A percentile compares a stretch with the other conserved stretches of the same genome.
phyloP scores from a whole-genome alignment of 2,888 invertebrate genomes.

The Girardia tigrina region DNA sequence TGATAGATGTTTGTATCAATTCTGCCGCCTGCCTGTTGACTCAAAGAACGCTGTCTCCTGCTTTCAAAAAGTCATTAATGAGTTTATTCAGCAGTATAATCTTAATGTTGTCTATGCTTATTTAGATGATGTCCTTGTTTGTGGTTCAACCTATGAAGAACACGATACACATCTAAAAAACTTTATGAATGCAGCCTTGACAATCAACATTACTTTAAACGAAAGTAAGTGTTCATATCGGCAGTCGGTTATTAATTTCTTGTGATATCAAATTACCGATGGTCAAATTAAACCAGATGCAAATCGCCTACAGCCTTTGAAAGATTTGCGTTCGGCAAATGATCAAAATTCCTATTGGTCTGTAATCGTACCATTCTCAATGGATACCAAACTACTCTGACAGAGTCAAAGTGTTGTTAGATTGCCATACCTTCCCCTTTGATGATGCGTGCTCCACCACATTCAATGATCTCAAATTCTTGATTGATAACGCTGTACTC shows the following conservation, averaged over 20 bases:
- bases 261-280: not conserved
- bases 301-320: not conserved
- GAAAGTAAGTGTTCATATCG: not conserved
- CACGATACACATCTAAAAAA: not conserved
- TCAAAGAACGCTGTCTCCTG: conserved; percentile 26
- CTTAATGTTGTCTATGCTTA: conserved; percentile 29
- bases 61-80: conserved; percentile 21
- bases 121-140: conserved; percentile 24
- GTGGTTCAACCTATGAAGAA: conserved; percentile 1
- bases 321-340: no score
- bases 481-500: no score
- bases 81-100: conserved; percentile 12
- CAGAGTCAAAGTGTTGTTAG: no score
- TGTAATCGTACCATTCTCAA: no score
- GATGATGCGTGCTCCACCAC: no score
- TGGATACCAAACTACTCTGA: no score
- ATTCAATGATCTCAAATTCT: no score
- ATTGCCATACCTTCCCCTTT: no score
- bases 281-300: not conserved
- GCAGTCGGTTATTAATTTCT: not conserved
- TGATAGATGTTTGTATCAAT: conserved; percentile 25
- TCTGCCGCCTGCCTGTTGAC: conserved; percentile 31
- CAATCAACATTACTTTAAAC: not conserved
- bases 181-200: not conserved
- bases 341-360: no score